These are phyloP conservation scores for Melanostigma gelatinosum DNA, from an alignment of 2,113 vertebrate species.

Conservation along the genomic window DNA sequence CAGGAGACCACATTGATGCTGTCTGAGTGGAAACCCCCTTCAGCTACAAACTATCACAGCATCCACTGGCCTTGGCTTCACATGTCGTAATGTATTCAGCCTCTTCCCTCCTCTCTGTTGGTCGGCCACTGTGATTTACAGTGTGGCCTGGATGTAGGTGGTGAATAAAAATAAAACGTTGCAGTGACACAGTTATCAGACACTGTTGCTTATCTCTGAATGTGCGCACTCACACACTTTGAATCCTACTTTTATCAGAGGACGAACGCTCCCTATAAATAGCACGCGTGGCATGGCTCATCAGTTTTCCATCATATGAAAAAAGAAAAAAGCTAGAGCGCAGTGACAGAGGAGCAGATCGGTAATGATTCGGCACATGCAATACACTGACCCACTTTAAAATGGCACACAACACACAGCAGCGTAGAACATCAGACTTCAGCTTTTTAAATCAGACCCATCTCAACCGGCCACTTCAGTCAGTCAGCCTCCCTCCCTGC, in stretches of 20 bases:
- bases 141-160: neutral
- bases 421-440: neutral
- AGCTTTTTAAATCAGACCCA: slow-evolving; percentile 19
- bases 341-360: slow-evolving; percentile 13
- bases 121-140: slow-evolving; percentile 7
- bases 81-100: slow-evolving; percentile 47
- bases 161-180: slow-evolving; percentile 36
- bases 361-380: slow-evolving; percentile 22
- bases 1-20: slow-evolving; percentile 67
- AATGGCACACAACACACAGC: slow-evolving; percentile 29
- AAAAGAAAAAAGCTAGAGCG: slow-evolving; percentile 25
- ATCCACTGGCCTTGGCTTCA: slow-evolving; percentile 41
- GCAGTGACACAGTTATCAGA: slow-evolving; percentile 17
- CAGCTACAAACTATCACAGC: slow-evolving; percentile 57
- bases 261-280: slow-evolving; percentile 59
- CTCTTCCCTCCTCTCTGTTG: slow-evolving; percentile 2
- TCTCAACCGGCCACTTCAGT: slow-evolving; percentile 16
- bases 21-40: slow-evolving; percentile 66
- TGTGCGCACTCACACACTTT: slow-evolving; percentile 14
- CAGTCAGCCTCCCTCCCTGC: slow-evolving; percentile 24
- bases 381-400: slow-evolving; percentile 53
- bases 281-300: slow-evolving; percentile 46
- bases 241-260: slow-evolving; percentile 32
- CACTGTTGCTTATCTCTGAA: slow-evolving; percentile 17
- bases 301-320: slow-evolving; percentile 67